Evolutionary conservation across 1,140 invertebrate genomes (phyloP), one percentile per base, ranked within the genome.

Genomic region (Diuraphis noxia): DNA sequence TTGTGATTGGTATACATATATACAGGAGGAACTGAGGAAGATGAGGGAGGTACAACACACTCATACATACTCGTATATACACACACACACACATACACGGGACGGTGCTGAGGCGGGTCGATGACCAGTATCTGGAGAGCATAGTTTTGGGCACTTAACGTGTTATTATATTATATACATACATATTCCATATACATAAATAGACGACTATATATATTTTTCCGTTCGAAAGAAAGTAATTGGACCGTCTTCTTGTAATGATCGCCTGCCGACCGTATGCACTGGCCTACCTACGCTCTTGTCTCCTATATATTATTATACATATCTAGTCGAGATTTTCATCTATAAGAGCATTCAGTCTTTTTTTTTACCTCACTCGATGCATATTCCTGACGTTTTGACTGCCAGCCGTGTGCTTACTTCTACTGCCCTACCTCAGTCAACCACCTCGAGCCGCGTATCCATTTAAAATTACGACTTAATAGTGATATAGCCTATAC

Each of bases 191-290:
- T 41, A 30, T 34, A 72, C 81, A 25, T 41, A 41, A 72, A 72
- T n/a, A 72, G 9, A 41, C 38, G 25, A 13, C 30, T 79, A 46
- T 21, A 43, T 34, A 43, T 36, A 34, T 52, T 63, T 88, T 43
- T 79, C 19, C 77, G 77, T 81, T 36, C 40, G 77, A 49, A 90
- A 46, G 72, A 90, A 91, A 91, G 89, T 91, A 91, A 91, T 91
- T 91, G 89, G 89, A 34, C 88, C 43, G 89, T 91, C 77, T 82
- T 91, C 89, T 91, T 52, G 89, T 90, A 90, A 90, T 79, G 72
- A 90, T 90, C 88, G 88, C 56, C 63, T 41, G 72, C 88, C 88
- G 88, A 77, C 72, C 88, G n/a, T 25, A 38, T 30, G 84, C n/a
- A 25, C 49, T 46, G 56, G 36, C 56, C 52, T 88, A 77, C 87